phyloP scores from a whole-genome alignment of 2,797 vertebrate species.

The Enteromius trimaculatus region DNA sequence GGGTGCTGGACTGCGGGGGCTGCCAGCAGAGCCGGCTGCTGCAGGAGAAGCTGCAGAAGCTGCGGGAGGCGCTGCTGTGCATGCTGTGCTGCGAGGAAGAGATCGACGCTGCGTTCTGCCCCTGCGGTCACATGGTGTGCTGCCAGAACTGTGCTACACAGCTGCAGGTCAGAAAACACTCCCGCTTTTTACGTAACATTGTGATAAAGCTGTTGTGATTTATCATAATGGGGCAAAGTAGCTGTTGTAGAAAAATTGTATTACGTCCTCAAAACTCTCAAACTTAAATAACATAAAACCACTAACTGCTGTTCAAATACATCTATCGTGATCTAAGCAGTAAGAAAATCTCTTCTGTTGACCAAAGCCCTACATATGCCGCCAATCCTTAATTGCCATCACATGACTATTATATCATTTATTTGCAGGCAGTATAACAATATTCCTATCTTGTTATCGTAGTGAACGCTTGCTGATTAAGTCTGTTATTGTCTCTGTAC shows the following conservation, averaged over 20 bases:
- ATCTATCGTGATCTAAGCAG: not conserved
- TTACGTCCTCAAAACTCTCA: not conserved
- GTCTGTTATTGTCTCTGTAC: constrained; percentile 25
- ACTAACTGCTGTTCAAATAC: not conserved
- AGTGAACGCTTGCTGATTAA: not conserved
- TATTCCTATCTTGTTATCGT: not conserved
- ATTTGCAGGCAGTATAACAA: not conserved
- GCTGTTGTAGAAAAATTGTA: not conserved
- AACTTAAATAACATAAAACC: not conserved
- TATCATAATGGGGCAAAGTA: not conserved
- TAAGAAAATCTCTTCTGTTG: not conserved
- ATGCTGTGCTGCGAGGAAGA: constrained; percentile 96
- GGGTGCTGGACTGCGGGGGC: constrained; percentile 80
- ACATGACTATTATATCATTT: not conserved
- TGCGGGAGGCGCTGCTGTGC: constrained; percentile 93
- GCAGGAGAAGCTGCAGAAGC: constrained; percentile 90
- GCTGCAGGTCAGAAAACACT: constrained; percentile 83
- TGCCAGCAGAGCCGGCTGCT: constrained; percentile 90
- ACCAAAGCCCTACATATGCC: too few relatives aligned
- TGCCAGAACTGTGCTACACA: constrained; percentile 91
- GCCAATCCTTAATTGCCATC: not conserved
- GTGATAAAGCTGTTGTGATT: not conserved
- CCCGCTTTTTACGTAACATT: too few relatives aligned
- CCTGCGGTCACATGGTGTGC: constrained; percentile 97
- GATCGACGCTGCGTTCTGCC: constrained; percentile 95